Conservation (phyloP, 2,113 vertebrate genomes). For the Plestiodon gilberti region DNA sequence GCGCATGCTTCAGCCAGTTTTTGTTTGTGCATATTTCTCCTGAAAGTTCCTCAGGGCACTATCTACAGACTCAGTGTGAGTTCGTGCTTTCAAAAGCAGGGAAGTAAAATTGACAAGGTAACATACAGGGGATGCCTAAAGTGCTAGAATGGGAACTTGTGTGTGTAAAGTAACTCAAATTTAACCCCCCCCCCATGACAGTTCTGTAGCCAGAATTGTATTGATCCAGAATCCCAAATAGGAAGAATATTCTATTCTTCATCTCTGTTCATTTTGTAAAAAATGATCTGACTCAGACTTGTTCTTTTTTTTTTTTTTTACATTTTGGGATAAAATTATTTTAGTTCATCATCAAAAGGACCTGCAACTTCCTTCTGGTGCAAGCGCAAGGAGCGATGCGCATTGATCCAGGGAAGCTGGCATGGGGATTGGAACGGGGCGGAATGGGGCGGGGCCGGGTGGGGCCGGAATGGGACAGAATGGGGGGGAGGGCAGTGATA, state of each 20-base stretch:
- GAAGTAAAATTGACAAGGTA: background rate
- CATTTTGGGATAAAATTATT: background rate
- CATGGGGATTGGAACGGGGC: too few relatives aligned
- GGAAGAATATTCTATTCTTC: background rate
- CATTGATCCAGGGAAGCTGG: too few relatives aligned
- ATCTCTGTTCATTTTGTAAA: background rate
- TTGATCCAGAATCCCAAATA: background rate
- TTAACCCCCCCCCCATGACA: background rate
- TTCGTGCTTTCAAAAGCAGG: background rate
- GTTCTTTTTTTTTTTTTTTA: background rate
- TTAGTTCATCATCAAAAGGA: slow-evolving; percentile 5
- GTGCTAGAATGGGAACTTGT: background rate
- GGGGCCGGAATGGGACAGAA: too few relatives aligned
- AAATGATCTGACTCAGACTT: background rate
- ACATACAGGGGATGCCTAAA: background rate
- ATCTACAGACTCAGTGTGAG: background rate
- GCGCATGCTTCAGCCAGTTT: background rate
- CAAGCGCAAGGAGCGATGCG: background rate
- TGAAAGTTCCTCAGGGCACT: background rate
- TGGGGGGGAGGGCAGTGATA: too few relatives aligned
- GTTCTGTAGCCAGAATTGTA: background rate
- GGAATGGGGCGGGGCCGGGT: too few relatives aligned
- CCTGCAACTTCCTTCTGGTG: background rate
- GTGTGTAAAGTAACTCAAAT: background rate
- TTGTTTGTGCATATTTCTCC: background rate